These are phyloP conservation scores for Leptodirus hochenwartii DNA, from an alignment of 2,888 invertebrate genomes.

Conservation along the genomic window DNA sequence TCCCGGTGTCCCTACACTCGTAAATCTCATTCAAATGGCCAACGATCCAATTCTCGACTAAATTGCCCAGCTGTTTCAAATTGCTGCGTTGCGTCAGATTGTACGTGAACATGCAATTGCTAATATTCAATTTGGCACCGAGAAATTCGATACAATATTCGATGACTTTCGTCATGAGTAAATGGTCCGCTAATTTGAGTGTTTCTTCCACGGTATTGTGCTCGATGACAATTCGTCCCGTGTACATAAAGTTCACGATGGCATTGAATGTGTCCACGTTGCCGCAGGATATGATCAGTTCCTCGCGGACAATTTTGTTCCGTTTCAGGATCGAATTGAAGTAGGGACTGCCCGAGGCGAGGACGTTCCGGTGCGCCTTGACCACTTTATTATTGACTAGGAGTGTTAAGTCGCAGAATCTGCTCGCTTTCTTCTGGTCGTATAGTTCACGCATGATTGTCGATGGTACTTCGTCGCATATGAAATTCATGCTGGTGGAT, in stretches of 20 bases:
- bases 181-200: conserved; percentile 40
- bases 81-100: conserved; percentile 40
- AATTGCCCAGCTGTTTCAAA: conserved; percentile 34
- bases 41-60: conserved; percentile 34
- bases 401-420: conserved; percentile 41
- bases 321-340: conserved; percentile 41
- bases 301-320: conserved; percentile 32
- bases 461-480: conserved; percentile 22
- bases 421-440: conserved; percentile 33
- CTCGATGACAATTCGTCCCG: conserved; percentile 38
- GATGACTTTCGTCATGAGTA: conserved; percentile 39
- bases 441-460: conserved; percentile 24
- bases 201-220: conserved; percentile 40
- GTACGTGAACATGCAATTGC: conserved; percentile 42
- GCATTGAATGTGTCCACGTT: conserved; percentile 37
- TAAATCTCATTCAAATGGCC: conserved; percentile 32
- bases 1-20: conserved; percentile 34
- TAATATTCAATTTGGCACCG: conserved; percentile 37
- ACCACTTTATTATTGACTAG: conserved; percentile 37
- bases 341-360: conserved; percentile 44
- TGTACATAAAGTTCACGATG: conserved; percentile 46
- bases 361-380: conserved; percentile 39
- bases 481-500: conserved; percentile 28
- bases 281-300: conserved; percentile 35
- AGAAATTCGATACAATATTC: conserved; percentile 44